These are phyloP conservation scores for Corythucha ciliata DNA, from an alignment of 2,888 invertebrate species.

Conservation along the genomic window DNA sequence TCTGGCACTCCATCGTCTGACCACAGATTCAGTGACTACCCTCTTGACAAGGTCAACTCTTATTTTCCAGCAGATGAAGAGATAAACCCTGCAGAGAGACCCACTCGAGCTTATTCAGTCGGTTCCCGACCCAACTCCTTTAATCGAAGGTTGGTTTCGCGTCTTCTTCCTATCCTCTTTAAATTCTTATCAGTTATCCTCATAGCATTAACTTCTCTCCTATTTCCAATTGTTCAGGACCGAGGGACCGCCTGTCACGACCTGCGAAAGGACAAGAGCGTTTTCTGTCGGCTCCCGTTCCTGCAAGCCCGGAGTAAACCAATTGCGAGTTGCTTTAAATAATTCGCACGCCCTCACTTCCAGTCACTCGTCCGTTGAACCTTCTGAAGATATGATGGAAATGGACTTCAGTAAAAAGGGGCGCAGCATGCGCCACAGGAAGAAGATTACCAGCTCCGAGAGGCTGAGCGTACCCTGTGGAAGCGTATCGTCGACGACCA, in stretches of 20 bases:
- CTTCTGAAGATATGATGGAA: constrained; percentile 74
- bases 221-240: constrained; percentile 16
- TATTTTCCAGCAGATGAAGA: constrained; percentile 58
- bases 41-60: constrained; percentile 69
- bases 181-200: not conserved
- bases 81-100: constrained; percentile 47
- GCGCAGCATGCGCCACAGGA: constrained; percentile 27
- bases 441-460: constrained; percentile 31
- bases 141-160: constrained; percentile 35
- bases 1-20: constrained; percentile 77
- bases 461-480: constrained; percentile 30
- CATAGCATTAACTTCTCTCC: not conserved
- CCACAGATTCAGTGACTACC: constrained; percentile 63
- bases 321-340: constrained; percentile 19
- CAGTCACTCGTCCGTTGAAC: constrained; percentile 43
- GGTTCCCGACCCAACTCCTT: constrained; percentile 69
- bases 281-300: constrained; percentile 60
- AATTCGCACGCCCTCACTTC: constrained; percentile 39
- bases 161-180: not conserved
- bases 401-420: constrained; percentile 53
- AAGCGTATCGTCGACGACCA: constrained; percentile 32
- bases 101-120: constrained; percentile 74
- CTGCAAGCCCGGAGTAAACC: constrained; percentile 21
- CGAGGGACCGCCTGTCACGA: constrained; percentile 18
- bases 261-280: constrained; percentile 51